Base-by-base conservation (phyloP, 2,113 vertebrate species). In the Laticauda colubrina region DNA sequence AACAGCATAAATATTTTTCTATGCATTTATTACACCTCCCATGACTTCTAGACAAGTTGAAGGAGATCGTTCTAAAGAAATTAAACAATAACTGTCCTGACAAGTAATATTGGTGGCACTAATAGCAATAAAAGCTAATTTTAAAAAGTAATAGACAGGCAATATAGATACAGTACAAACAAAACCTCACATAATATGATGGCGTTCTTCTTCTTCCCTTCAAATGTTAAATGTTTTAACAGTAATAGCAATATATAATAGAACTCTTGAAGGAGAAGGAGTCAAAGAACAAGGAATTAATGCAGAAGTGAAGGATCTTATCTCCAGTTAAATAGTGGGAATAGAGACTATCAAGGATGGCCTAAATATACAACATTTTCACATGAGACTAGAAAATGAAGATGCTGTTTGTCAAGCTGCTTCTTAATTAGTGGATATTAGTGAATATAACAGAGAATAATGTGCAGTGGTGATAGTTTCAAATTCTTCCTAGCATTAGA, bases 401-500 rank as follows among this genome's bases (percentile, higher is more conserved):
- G 55, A 69, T 93, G 88, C 90, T 95, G 94, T 97, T 81, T 97
- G 91, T 95, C 94, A 95, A 95, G 94, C 91, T 90, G 92, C 87
- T 94, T 91, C 92, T 92, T 95, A 94, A 93, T 95, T 96, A 88
- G 89, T 93, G 90, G 57, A 23, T 93, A 91, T 96, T 75, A 43
- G 34, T 64, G 86, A 90, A 55, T 15, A 0, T 59, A 53, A 56
- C 87, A 89, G 91, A 51, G n/a, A 91, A 92, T 95, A 94, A 93
- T 87, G 87, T 10, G 21, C 69, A 95, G 69, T 29, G 43, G 95
- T 91, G 89, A 94, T 64, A 94, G 93, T 87, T 96, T 91, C 20
- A 64, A 90, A 92, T 59, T 94, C 53, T 95, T 92, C 87, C 56
- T 23, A 90, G n/a, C 90, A 69, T 59, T 0, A 0, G 93, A 89